These are phyloP conservation scores for Papilio elwesi DNA, from an alignment of 2,888 invertebrate species.

Conservation along the genomic window DNA sequence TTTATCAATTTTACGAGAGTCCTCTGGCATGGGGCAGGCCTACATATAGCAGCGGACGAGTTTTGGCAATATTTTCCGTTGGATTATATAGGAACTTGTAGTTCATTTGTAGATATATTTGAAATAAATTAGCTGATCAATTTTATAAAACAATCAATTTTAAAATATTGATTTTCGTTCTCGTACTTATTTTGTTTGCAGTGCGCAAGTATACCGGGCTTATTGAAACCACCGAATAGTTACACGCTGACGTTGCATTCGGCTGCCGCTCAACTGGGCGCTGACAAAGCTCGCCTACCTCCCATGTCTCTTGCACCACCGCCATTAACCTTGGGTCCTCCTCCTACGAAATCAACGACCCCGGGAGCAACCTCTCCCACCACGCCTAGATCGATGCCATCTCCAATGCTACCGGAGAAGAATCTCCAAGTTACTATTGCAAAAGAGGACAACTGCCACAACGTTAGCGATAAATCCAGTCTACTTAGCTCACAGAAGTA, in stretches of 20 bases:
- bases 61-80: no score
- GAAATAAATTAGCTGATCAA: no score
- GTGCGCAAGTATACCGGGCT: conserved; percentile 86
- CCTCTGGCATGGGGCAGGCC: no score
- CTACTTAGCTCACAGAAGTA: conserved; percentile 79
- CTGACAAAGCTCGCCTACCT: conserved; percentile 76
- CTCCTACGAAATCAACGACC: conserved; percentile 61
- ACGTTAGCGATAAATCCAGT: conserved; percentile 77
- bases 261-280: conserved; percentile 67
- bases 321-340: conserved; percentile 61
- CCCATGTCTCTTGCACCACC: conserved; percentile 71
- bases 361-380: conserved; percentile 67
- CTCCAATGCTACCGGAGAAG: conserved; percentile 72
- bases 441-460: conserved; percentile 74
- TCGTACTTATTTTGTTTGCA: conserved; percentile 56
- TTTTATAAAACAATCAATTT: background rate
- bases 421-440: conserved; percentile 72
- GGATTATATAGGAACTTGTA: no score
- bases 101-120: no score
- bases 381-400: conserved; percentile 69
- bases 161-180: background rate
- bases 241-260: conserved; percentile 79
- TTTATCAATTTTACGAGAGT: no score
- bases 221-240: conserved; percentile 88
- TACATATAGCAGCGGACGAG: no score